phyloP scores from a whole-genome alignment of 1,140 invertebrate genomes.

The Calephelis virginiensis region DNA sequence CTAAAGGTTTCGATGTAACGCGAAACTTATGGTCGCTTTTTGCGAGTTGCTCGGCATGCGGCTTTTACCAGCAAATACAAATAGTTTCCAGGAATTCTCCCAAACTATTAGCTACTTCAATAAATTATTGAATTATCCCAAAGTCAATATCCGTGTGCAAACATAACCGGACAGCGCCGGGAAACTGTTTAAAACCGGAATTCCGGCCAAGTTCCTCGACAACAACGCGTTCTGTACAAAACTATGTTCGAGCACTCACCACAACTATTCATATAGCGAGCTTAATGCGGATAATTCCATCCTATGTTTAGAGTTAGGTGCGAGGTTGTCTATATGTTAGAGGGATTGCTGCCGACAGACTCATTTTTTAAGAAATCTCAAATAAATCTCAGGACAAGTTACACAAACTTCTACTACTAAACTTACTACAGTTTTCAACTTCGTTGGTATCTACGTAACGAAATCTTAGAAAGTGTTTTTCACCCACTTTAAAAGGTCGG shows the following conservation, averaged over 20 bases:
- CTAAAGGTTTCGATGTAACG: too few species aligned
- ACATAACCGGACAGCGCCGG: neutral
- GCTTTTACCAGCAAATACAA: neutral
- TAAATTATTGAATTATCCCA: slow-evolving; percentile 8
- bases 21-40: too few species aligned
- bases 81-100: neutral
- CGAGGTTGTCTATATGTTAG: neutral
- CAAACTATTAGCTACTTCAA: neutral
- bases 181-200: slow-evolving; percentile 14
- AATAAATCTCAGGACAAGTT: too few species aligned
- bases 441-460: too few species aligned
- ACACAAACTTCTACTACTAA: too few species aligned
- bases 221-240: neutral
- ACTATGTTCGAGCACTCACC: neutral
- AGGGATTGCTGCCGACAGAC: neutral
- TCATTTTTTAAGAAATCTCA: neutral
- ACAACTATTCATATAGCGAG: slow-evolving; percentile 5
- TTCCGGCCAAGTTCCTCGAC: slow-evolving; percentile 8
- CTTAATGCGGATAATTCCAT: neutral
- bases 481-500: too few species aligned
- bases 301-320: neutral
- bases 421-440: too few species aligned
- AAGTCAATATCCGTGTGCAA: slow-evolving; percentile 3
- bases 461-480: too few species aligned
- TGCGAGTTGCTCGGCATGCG: too few species aligned